Evolutionary conservation across 1,140 invertebrate genomes (phyloP).

Genomic region (Heliconius hermathena): DNA sequence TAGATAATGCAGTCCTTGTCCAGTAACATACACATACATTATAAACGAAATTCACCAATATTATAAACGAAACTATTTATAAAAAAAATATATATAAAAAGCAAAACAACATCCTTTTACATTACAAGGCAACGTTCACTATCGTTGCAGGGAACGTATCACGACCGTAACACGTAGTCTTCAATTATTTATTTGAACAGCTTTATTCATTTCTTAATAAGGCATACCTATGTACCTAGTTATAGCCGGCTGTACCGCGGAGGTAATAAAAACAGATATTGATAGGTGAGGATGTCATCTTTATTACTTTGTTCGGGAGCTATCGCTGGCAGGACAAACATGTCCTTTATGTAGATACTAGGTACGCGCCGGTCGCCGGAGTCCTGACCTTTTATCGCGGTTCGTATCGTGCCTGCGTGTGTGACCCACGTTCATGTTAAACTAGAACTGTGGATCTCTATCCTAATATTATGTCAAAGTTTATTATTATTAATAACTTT

Average conservation of each 20-base stretch:
- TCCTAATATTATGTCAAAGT: conserved; percentile 15
- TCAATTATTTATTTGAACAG: conserved; percentile 34
- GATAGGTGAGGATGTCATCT: conserved; percentile 43
- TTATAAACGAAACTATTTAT: neutral
- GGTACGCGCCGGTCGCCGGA: conserved; percentile 61
- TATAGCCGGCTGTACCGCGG: neutral
- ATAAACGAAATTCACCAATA: neutral
- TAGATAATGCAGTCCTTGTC: neutral
- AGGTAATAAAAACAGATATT: conserved; percentile 40
- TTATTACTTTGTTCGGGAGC: conserved; percentile 51
- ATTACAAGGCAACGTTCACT: conserved; percentile 13
- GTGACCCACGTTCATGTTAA: conserved; percentile 53
- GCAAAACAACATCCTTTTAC: conserved; percentile 33
- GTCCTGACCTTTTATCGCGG: conserved; percentile 68
- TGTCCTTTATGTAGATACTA: conserved; percentile 54
- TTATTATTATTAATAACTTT: neutral
- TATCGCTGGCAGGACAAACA: conserved; percentile 52
- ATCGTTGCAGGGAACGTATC: conserved; percentile 23
- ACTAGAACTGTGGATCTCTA: conserved; percentile 24
- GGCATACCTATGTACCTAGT: conserved; percentile 22
- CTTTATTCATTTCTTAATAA: conserved; percentile 33
- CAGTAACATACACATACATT: too few species aligned
- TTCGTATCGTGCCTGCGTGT: conserved; percentile 49
- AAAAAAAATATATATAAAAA: neutral
- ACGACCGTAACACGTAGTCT: conserved; percentile 35